phyloP scores from a whole-genome alignment of 2,888 invertebrate species.

The Sericinus montela region DNA sequence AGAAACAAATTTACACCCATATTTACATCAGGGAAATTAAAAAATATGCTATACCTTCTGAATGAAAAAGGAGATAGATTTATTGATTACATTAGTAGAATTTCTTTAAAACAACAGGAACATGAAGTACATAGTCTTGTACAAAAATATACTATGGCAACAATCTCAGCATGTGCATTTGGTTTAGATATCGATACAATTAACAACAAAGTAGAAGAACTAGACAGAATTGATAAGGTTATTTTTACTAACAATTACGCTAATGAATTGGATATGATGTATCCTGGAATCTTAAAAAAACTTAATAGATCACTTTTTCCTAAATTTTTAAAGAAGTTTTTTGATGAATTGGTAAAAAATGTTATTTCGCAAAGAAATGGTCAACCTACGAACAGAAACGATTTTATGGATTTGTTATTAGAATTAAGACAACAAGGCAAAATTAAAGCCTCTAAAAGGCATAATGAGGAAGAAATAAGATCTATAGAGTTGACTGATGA shows the following conservation, averaged over 20 bases:
- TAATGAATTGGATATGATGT: slow-evolving; percentile 39
- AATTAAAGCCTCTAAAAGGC: slow-evolving; percentile 26
- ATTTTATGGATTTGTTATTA: slow-evolving; percentile 49
- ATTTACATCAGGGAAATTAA: slow-evolving; percentile 53
- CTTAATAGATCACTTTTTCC: slow-evolving; percentile 37
- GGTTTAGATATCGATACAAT: slow-evolving; percentile 37
- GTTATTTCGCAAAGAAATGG: slow-evolving; percentile 37
- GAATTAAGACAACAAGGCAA: slow-evolving; percentile 37
- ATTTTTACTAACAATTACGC: slow-evolving; percentile 23
- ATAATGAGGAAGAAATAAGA: slow-evolving; percentile 19
- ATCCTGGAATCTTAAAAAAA: slow-evolving; percentile 39
- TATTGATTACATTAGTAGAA: slow-evolving; percentile 27
- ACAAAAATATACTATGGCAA: slow-evolving; percentile 37
- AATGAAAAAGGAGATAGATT: slow-evolving; percentile 38
- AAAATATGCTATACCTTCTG: slow-evolving; percentile 47
- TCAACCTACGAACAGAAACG: slow-evolving; percentile 35
- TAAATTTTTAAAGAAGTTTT: slow-evolving; percentile 28
- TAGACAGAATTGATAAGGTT: slow-evolving; percentile 34
- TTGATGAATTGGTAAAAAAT: slow-evolving; percentile 31
- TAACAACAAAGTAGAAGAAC: slow-evolving; percentile 1
- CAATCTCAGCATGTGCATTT: slow-evolving; percentile 35
- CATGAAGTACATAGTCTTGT: slow-evolving; percentile 33
- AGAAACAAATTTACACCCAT: slow-evolving; percentile 45
- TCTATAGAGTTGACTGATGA: slow-evolving; percentile 41
- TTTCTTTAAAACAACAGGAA: slow-evolving; percentile 26